phyloP scores from a whole-genome alignment of 2,113 vertebrate species.

The Microcebus tavaratra region DNA sequence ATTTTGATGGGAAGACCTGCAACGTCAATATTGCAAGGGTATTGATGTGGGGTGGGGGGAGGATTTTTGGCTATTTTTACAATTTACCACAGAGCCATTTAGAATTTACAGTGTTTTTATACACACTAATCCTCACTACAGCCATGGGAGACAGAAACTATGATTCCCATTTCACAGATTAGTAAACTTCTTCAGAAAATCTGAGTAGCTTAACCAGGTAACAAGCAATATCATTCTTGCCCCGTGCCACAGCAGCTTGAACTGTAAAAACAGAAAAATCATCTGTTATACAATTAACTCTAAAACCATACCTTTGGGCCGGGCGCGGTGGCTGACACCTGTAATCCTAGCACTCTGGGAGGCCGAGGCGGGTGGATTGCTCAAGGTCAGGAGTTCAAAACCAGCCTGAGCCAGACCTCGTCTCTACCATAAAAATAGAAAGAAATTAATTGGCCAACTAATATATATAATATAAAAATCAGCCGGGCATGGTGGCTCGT shows the following conservation, averaged over 20 bases:
- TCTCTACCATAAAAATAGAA: too few relatives aligned
- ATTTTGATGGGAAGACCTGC: neutral
- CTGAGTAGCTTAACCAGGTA: neutral
- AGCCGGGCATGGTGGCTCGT: too few relatives aligned
- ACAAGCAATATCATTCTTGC: neutral
- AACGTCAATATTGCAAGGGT: neutral
- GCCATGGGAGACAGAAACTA: neutral
- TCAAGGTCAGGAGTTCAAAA: too few relatives aligned
- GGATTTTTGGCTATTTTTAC: neutral
- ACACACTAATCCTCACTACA: neutral
- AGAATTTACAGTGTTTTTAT: neutral
- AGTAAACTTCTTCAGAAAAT: neutral
- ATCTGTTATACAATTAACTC: neutral
- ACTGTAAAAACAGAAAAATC: neutral
- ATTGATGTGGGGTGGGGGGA: neutral
- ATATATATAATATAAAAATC: too few relatives aligned
- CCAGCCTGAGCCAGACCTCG: too few relatives aligned
- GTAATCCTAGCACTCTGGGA: too few relatives aligned
- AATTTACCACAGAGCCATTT: neutral
- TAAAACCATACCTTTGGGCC: neutral
- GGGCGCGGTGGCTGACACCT: too few relatives aligned
- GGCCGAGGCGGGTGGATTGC: too few relatives aligned
- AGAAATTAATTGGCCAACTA: too few relatives aligned
- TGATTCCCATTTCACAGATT: slow-evolving; percentile 21
- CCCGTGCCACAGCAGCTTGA: neutral